phyloP scores from a whole-genome alignment of 64 coral and sea anemone genomes.

The Platygyra sinensis region DNA sequence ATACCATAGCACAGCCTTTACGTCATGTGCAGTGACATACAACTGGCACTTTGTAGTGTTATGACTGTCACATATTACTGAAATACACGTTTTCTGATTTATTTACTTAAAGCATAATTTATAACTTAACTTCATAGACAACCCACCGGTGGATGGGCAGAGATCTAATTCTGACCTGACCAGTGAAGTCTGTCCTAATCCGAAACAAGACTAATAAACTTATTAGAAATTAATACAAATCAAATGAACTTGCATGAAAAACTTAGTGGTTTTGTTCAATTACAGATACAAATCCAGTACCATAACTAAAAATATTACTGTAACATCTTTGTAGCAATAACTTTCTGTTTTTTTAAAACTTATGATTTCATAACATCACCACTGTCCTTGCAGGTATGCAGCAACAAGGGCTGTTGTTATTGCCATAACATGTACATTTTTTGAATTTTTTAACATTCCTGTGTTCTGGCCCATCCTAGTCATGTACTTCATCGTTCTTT shows the following conservation, averaged over 20 bases:
- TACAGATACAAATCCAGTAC: not conserved
- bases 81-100: no score
- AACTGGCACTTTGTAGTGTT: no score
- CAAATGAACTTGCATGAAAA: not conserved
- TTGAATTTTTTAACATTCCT: constrained; percentile 97
- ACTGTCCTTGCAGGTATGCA: constrained; percentile 47
- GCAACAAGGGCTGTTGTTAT: no score
- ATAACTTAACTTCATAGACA: no score
- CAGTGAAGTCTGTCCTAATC: no score
- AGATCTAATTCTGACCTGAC: no score
- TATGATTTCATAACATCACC: constrained; percentile 96
- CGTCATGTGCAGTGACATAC: no score
- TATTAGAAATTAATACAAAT: not conserved
- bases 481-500: constrained; percentile 99
- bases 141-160: no score
- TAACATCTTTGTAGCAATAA: constrained; percentile 34
- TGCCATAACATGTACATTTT: not conserved
- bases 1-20: no score
- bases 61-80: no score
- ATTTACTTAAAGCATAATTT: no score
- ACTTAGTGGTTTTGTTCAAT: not conserved
- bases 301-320: constrained; percentile 41
- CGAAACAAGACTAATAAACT: not conserved
- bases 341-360: not conserved
- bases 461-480: constrained; percentile 99